Evolutionary conservation across 2,113 vertebrate species (phyloP).

Genomic region (Pipra filicauda): DNA sequence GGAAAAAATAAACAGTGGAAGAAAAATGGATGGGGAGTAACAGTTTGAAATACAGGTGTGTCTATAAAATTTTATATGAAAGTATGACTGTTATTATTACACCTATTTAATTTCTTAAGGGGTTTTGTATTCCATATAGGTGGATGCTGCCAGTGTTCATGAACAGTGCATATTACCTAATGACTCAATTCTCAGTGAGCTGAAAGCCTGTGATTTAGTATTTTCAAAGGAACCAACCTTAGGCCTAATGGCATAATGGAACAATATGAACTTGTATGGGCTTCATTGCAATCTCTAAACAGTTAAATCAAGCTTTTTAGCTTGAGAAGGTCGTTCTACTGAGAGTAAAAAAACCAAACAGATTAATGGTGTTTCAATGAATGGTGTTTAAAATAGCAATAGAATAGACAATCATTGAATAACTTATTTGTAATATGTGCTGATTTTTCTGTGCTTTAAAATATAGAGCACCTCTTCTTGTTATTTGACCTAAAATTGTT

Average conservation of each 20-base stretch:
- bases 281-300: background rate
- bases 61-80: background rate
- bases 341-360: background rate
- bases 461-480: background rate
- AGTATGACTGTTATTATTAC: background rate
- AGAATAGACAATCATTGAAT: background rate
- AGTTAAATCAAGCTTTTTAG: background rate
- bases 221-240: background rate
- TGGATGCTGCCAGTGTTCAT: background rate
- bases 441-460: background rate
- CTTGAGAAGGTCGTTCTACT: background rate
- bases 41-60: accelerated
- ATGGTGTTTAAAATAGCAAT: background rate
- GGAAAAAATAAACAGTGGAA: background rate
- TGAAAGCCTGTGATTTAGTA: background rate
- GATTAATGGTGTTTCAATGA: background rate
- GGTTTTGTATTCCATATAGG: accelerated
- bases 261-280: background rate
- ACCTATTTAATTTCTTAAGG: background rate
- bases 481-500: background rate
- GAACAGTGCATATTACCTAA: background rate
- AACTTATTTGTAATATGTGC: background rate
- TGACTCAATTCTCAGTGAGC: background rate
- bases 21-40: background rate
- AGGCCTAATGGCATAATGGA: background rate